Base-by-base conservation (phyloP, 53 echinoderm and acorn worm species). In the Holothuria leucospilota region DNA sequence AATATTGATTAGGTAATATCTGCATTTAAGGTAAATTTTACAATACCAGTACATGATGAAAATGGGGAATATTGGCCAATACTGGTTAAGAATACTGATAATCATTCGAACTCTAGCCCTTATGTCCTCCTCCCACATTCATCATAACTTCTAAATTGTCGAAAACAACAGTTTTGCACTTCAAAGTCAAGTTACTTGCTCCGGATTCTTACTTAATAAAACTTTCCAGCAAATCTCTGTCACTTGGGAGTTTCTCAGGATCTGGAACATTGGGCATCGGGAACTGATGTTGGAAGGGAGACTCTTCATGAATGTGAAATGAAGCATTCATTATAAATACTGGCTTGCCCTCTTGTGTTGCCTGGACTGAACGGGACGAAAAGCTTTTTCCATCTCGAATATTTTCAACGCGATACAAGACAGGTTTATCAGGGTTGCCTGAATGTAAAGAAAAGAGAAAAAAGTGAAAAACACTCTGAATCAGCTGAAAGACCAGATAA, bases 271-370 rank as follows among this genome's bases (percentile, higher is more conserved):
- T 81, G 0, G 96, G 96, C 96, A 96, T 96, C 39, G 64, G 39
- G 46, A 68, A 66, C 88, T 96, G 96, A 70, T 96, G 93, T 39
- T 91, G 40, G 72, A 81, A 95, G 21, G 92, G 93, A 24, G 96
- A 96, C 4, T 89, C 89, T 84, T 96, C 96, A 42, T 87, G 80
- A n/a, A 64, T 75, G 62, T 96, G 94, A 81, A 93, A 96, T 8
- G 96, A 96, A 12, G 93, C 86, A 68, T 92, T 92, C 96, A 96
- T 96, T 16, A 93, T 93, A 13, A 96, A 87, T 69, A 96, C 91
- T 77, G 86, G 51, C 15, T 77, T 66, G n/a, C 95, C 96, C 7
- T 91, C 85, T 70, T 96, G 95, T 5, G 82, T 90, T 69, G 95
- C 95, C 59, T 95, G 89, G 24, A 96, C 93, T 15, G 91, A 85